Percentiles rank a stretch among this genome's conserved stretches.
Evolutionary conservation across 1,140 invertebrate genomes (phyloP).

Genomic region (Lutraria rhynchaena): DNA sequence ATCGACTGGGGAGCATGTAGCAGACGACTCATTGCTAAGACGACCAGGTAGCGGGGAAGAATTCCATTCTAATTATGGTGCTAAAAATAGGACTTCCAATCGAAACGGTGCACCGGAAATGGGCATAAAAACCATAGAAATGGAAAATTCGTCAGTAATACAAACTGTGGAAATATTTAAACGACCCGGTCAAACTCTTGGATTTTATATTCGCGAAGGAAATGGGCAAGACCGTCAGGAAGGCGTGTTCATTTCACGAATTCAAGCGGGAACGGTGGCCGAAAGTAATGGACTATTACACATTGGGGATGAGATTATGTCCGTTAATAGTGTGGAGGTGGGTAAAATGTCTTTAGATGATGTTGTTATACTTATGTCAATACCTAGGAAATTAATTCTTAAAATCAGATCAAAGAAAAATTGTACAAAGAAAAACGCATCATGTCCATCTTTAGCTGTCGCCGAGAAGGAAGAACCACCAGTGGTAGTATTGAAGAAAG

Average conservation of each 20-base stretch:
- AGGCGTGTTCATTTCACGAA: slow-evolving; percentile 99
- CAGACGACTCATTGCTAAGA: slow-evolving; percentile 16
- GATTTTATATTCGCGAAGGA: slow-evolving; percentile 98
- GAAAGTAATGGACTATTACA: slow-evolving; percentile 97
- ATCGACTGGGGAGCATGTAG: slow-evolving; percentile 37
- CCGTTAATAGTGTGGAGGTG: slow-evolving; percentile 98
- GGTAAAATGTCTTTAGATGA: slow-evolving; percentile 98
- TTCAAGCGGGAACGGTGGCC: slow-evolving; percentile 88
- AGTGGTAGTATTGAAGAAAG: slow-evolving; percentile 96
- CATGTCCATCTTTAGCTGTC: slow-evolving; percentile 77
- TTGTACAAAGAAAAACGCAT: slow-evolving; percentile 79
- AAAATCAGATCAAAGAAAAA: slow-evolving; percentile 87
- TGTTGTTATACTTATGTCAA: slow-evolving; percentile 99
- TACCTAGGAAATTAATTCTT: slow-evolving; percentile 96
- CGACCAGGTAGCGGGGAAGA: slow-evolving; percentile 35
- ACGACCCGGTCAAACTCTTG: slow-evolving; percentile 98
- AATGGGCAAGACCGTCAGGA: slow-evolving; percentile 96
- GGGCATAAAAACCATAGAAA: slow-evolving; percentile 81
- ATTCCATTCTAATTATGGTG: slow-evolving; percentile 58
- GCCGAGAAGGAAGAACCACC: slow-evolving; percentile 89
- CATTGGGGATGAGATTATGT: slow-evolving; percentile 99
- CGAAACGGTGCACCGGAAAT: slow-evolving; percentile 72
- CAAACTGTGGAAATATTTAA: slow-evolving; percentile 99
- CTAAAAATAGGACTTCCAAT: slow-evolving; percentile 67
- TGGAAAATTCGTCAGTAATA: slow-evolving; percentile 84